Percentiles rank a stretch among this genome's conserved stretches.
phyloP scores from a whole-genome alignment of 2,113 vertebrate species.

The Protobothrops flavoviridis region DNA sequence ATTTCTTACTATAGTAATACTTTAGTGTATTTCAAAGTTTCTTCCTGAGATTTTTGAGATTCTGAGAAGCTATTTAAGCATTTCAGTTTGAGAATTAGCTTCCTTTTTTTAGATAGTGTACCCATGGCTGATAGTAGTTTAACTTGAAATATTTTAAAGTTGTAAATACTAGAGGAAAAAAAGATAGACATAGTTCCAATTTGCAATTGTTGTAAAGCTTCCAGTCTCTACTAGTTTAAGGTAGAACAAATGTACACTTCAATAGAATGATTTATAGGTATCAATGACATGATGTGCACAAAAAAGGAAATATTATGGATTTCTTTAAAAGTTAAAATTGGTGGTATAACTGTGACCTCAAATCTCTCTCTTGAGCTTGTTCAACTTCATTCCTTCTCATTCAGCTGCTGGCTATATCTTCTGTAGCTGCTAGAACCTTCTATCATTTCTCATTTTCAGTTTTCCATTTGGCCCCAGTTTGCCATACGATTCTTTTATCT shows the following conservation, averaged over 20 bases:
- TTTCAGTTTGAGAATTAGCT: neutral
- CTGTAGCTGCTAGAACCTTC: neutral
- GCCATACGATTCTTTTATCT: neutral
- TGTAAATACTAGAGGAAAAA: neutral
- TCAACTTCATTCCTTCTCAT: neutral
- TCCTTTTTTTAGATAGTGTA: neutral
- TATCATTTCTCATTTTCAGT: neutral
- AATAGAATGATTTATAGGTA: neutral
- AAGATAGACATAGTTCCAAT: neutral
- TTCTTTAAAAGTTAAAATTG: neutral
- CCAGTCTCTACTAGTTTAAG: neutral
- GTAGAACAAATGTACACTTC: neutral
- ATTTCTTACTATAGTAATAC: neutral
- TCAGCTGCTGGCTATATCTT: neutral
- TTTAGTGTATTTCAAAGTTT: neutral
- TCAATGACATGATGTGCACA: neutral
- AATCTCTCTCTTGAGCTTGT: neutral
- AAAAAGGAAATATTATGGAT: neutral
- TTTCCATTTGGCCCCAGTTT: neutral
- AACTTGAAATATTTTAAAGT: neutral
- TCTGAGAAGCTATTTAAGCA: neutral
- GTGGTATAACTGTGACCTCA: neutral
- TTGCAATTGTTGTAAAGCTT: neutral
- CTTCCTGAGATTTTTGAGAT: neutral
- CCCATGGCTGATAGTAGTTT: neutral